phyloP scores from a whole-genome alignment of 2,888 invertebrate genomes.

The Drosophila diplacantha region DNA sequence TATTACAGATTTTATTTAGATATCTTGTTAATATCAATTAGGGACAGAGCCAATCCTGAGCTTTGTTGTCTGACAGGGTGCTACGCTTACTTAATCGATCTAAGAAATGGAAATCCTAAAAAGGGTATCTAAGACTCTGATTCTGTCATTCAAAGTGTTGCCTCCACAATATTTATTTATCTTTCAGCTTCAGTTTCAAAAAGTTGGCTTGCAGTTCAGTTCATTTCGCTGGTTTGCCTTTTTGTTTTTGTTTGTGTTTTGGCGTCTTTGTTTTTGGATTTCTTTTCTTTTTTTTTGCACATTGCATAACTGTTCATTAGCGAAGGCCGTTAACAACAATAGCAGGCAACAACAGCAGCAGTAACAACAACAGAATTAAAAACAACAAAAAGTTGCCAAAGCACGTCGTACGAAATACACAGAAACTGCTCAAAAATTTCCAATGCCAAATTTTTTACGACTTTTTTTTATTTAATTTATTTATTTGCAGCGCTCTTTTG shows the following conservation, averaged over 20 bases:
- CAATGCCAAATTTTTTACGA: conserved; percentile 34
- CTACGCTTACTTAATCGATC: neutral
- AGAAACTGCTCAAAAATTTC: conserved; percentile 16
- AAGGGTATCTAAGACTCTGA: neutral
- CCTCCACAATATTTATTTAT: conserved; percentile 28
- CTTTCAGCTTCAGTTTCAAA: conserved; percentile 44
- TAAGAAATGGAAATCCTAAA: neutral
- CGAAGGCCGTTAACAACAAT: conserved; percentile 58
- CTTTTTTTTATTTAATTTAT: conserved; percentile 16
- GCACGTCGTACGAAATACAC: conserved; percentile 47
- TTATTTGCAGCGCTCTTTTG: conserved; percentile 5
- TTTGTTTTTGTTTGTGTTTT: conserved; percentile 41
- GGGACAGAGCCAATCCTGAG: no score
- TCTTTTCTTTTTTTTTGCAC: conserved; percentile 52
- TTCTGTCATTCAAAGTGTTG: neutral
- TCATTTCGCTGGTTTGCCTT: conserved; percentile 30
- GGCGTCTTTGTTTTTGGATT: conserved; percentile 32
- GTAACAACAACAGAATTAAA: conserved; percentile 22
- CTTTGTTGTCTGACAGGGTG: no score
- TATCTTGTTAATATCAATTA: neutral
- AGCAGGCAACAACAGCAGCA: conserved; percentile 32
- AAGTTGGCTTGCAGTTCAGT: conserved; percentile 44
- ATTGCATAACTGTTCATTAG: conserved; percentile 71
- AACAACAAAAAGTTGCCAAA: conserved; percentile 39
- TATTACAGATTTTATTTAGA: neutral